Conservation (phyloP, 2,888 invertebrate species). For the Pristionchus entomophagus region DNA sequence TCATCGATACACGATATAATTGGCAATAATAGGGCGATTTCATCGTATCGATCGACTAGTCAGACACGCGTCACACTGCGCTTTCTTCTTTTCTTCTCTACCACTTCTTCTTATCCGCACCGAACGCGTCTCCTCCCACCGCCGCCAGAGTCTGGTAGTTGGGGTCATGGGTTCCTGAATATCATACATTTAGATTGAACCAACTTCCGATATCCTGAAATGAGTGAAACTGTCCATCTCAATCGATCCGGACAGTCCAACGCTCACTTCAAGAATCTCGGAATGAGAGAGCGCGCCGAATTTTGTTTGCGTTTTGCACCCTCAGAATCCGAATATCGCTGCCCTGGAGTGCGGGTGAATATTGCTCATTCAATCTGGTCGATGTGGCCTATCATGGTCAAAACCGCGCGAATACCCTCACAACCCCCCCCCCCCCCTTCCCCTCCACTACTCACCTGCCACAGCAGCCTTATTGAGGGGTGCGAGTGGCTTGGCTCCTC, state of each 20-base stretch:
- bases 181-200: background rate
- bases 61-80: background rate
- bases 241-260: constrained; percentile 13
- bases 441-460: background rate
- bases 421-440: background rate
- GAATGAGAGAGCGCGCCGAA: background rate
- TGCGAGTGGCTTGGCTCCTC: background rate
- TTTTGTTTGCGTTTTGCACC: background rate
- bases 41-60: constrained; percentile 28
- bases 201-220: background rate
- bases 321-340: background rate
- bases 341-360: background rate
- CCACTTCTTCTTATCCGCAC: background rate
- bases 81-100: background rate
- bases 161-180: constrained; percentile 25
- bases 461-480: constrained; percentile 21
- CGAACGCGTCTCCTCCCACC: too few relatives aligned
- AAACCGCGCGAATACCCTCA: too few relatives aligned
- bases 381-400: too few relatives aligned
- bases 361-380: too few relatives aligned
- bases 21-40: constrained; percentile 31
- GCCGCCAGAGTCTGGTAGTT: background rate
- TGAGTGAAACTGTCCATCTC: background rate
- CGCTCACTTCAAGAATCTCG: constrained; percentile 26
- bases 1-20: background rate